Evolutionary conservation across 1,140 invertebrate genomes (phyloP), one percentile per base, ranked within the genome.

Genomic region (Batillaria attramentaria): DNA sequence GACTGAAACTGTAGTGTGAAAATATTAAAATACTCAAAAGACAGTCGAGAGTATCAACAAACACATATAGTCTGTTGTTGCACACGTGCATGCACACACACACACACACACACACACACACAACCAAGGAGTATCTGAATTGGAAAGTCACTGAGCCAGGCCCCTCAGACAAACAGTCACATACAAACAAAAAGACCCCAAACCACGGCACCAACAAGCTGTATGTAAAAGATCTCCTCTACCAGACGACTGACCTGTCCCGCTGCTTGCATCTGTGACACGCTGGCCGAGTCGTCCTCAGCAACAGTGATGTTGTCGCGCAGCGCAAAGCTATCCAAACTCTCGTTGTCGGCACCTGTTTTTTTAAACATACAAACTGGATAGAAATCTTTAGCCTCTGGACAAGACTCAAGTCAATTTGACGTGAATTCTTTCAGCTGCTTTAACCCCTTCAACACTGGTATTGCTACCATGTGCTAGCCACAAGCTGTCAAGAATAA

Each of bases 311-410:
- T 79, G 42, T 87, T 84, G 39, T 87, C 86, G 62, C 81, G 70
- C 50, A 85, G 37, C 37, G 76, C 81, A 72, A 74, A 82, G 35
- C 86, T 85, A 78, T 89, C 89, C 42, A 87, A 57, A 80, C 88
- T 89, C 77, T 90, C 89, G 80, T 85, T 87, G 77, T 90, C 87
- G 72, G 72, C 60, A 57, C 81, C 75, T 80, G 68, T 33, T 70
- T 42, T n/a, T 70, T 43, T 13, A 50, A 50, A 50, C 46, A 13
- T 50, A 13, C 46, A 50, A 13, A 13, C 24, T 13, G 24, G 24
- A 50, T 50, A 50, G 13, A 50, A 50, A 50, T 50, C 46, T 50
- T 50, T n/a, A n/a, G n/a, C n/a, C n/a, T n/a, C n/a, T n/a, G n/a
- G n/a, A n/a, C n/a, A n/a, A n/a, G n/a, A n/a, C n/a, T n/a, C n/a